Base-by-base conservation (phyloP, 2,797 vertebrate species). In the Oreochromis grahami region DNA sequence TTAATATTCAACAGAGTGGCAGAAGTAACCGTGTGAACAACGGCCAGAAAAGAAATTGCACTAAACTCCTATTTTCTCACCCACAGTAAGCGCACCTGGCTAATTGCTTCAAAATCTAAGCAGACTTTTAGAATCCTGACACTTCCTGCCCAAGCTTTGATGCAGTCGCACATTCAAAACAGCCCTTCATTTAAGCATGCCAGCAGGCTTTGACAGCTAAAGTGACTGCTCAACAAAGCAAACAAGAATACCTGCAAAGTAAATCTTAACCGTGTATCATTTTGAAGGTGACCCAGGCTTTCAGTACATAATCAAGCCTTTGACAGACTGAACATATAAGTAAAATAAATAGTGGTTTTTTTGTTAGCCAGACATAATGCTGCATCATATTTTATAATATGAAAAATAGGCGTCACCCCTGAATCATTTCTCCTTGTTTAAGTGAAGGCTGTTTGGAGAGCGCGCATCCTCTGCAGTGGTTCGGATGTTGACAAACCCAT, bases 401-500 rank as follows among this genome's bases (percentile, higher is more conserved):
- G 79, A 90, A 84, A 91, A 87, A 87, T 21, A 36, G 80, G 32
- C 80, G 4, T 60, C 2, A 4, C 83, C 76, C 74, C 82, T 79
- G 80, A 79, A 83, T 77, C 84, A 86, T 89, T 86, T 65, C 79
- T 89, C 82, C 82, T 77, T 52, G 56, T 92, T 88, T 78, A 87
- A 89, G 82, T 85, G 82, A 89, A 88, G 76, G 76, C 77, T 86
- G 85, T 85, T 93, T 77, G 84, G 76, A 89, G 84, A 81, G 83
- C 82, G 13, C 5, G 55, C 70, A 48, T 90, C 87, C 85, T 77
- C 86, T n/a, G 48, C 87, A 74, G 80, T 83, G 76, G 88, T 86
- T 92, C 85, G 81, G 78, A 89, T 93, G 89, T 84, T 92, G 91
- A 93, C 93, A 89, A 93, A 93, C 87, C 87, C 88, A 87, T 90